These are phyloP conservation scores for Octonoba sinensis DNA, from an alignment of 2,888 invertebrate genomes.

Conservation along the genomic window DNA sequence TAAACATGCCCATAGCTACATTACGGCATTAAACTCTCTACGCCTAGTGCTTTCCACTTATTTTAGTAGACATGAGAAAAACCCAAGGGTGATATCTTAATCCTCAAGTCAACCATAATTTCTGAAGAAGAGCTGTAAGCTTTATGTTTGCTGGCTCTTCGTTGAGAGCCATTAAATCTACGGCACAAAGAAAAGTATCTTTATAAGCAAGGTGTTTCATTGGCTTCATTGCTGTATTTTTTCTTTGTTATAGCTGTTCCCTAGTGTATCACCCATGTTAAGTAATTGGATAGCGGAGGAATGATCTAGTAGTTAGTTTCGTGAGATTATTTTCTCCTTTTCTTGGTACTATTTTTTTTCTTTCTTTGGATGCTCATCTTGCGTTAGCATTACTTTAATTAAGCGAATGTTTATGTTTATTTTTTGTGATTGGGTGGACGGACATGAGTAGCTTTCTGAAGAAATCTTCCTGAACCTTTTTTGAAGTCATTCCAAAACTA, in stretches of 20 bases:
- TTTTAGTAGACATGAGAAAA: constrained; percentile 31
- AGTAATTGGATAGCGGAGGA: constrained; percentile 31
- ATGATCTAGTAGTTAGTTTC: constrained; percentile 50
- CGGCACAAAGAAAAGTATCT: constrained; percentile 6
- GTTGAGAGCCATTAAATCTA: constrained; percentile 34
- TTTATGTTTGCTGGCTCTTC: constrained; percentile 17
- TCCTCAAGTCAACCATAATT: constrained; percentile 46
- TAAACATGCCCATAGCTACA: too few relatives aligned
- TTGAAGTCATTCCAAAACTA: too few relatives aligned
- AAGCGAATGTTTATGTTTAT: too few relatives aligned
- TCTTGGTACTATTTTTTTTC: not conserved
- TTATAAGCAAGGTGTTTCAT: not conserved
- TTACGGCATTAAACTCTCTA: constrained; percentile 34
- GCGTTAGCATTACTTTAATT: too few relatives aligned
- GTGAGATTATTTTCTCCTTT: constrained; percentile 4
- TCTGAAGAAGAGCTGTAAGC: constrained; percentile 18
- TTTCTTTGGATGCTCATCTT: too few relatives aligned
- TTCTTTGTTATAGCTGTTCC: constrained; percentile 19
- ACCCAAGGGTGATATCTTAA: constrained; percentile 38
- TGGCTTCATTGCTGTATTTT: constrained; percentile 6
- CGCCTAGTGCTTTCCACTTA: constrained; percentile 22
- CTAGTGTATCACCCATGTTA: constrained; percentile 14
- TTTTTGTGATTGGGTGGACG: too few relatives aligned
- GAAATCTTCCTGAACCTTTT: too few relatives aligned
- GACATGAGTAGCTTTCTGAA: too few relatives aligned